Percentiles rank a stretch among this genome's conserved stretches.
phyloP scores from a whole-genome alignment of 1,140 invertebrate species.

The Megalonaias nervosa region DNA sequence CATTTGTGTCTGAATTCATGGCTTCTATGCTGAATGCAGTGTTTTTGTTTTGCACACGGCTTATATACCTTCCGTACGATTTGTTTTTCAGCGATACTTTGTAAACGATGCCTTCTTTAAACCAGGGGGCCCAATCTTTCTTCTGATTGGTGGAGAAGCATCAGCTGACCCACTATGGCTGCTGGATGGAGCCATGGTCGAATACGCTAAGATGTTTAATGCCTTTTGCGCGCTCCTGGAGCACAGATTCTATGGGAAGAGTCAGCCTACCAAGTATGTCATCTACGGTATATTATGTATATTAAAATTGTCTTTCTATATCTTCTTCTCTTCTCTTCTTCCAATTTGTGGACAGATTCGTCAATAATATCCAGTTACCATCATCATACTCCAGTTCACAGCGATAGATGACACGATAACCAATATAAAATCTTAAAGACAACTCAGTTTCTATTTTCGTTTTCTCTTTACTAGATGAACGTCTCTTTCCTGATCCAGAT shows the following conservation, averaged over 20 bases:
- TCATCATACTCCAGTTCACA: too few species aligned
- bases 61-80: not conserved
- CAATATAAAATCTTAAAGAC: too few species aligned
- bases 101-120: constrained; percentile 82
- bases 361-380: too few species aligned
- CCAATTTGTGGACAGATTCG: too few species aligned
- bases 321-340: too few species aligned
- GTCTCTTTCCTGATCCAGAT: too few species aligned
- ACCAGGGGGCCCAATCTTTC: constrained; percentile 82
- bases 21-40: not conserved
- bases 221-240: constrained; percentile 91
- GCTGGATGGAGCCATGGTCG: constrained; percentile 83
- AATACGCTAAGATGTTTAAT: constrained; percentile 71
- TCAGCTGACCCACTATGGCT: constrained; percentile 80
- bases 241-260: constrained; percentile 95
- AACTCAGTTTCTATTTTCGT: too few species aligned
- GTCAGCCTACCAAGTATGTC: constrained; percentile 83
- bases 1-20: not conserved
- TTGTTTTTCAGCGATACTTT: constrained; percentile 79
- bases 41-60: too few species aligned
- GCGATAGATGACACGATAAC: too few species aligned
- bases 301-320: too few species aligned
- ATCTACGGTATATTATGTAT: too few species aligned
- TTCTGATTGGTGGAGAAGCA: constrained; percentile 86
- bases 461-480: too few species aligned